phyloP scores from a whole-genome alignment of 1,140 invertebrate genomes.

The Scaptomyza pallida region DNA sequence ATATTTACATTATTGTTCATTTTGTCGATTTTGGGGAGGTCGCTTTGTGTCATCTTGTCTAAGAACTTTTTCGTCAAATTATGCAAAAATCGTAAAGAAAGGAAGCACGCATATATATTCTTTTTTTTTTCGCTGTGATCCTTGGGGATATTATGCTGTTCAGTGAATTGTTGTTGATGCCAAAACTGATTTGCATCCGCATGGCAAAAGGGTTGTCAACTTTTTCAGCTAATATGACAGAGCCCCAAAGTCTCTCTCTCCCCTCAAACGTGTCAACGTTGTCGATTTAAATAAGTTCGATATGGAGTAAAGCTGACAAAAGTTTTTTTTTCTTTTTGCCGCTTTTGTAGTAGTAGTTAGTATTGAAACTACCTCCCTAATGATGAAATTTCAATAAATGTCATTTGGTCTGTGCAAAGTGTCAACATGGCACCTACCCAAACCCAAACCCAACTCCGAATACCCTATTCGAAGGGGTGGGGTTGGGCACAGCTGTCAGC shows the following conservation, averaged over 20 bases:
- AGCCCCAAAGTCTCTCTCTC: not conserved
- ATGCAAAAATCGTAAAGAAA: constrained; percentile 58
- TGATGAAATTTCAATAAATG: constrained; percentile 83
- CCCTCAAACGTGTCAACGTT: too few species aligned
- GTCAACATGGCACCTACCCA: constrained; percentile 73
- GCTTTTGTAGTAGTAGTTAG: constrained; percentile 15
- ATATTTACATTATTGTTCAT: constrained; percentile 61
- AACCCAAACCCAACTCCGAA: not conserved
- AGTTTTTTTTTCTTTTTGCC: constrained; percentile 21
- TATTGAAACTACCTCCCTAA: constrained; percentile 36
- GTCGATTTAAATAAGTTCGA: constrained; percentile 77
- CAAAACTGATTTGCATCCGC: constrained; percentile 60
- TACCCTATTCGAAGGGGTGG: constrained; percentile 10
- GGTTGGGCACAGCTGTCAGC: constrained; percentile 63
- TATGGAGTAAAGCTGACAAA: constrained; percentile 65
- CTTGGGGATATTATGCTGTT: constrained; percentile 80
- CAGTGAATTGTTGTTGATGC: constrained; percentile 72
- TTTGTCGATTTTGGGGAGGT: constrained; percentile 57
- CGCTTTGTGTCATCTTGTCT: constrained; percentile 57
- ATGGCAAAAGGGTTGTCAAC: constrained; percentile 66
- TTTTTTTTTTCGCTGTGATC: constrained; percentile 37
- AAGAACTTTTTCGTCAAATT: constrained; percentile 64
- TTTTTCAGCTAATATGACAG: constrained; percentile 51
- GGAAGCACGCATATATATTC: constrained; percentile 21
- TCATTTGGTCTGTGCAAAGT: constrained; percentile 74